Evolutionary conservation across 1,140 invertebrate genomes (phyloP), one percentile per base, ranked within the genome.

Genomic region (Ladona fulva): DNA sequence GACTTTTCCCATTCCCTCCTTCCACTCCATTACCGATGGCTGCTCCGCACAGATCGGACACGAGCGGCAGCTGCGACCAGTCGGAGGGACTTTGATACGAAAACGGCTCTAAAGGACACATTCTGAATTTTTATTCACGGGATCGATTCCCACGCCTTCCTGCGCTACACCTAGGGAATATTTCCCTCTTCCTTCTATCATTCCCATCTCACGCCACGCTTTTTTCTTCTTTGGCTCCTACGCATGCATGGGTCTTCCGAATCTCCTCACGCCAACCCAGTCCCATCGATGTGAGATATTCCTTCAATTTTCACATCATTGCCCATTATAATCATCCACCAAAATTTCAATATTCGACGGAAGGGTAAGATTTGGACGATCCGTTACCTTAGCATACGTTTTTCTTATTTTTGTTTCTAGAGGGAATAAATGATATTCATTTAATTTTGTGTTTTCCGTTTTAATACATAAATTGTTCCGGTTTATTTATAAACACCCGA

Each of bases 71-170:
- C 16, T 22, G 14, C 16, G 16, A 22, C 14, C 52, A 16, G 1
- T 16, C n/a, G 52, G 52, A 66, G 52, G 52, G 52, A 66, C 52
- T 66, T 66, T 16, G 52, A 66, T 66, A 66, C 52, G 52, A 66
- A 66, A 66, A 66, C 52, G 52, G 52, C 16, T 66, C 52, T 66
- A 66, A 66, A 66, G 52, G 52, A 66, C 52, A 66, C 52, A 66
- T 66, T 66, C 52, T 66, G 52, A 66, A 66, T 66, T 66, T 66
- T 66, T 66, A 66, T 66, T 66, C 52, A 12, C 52, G 12, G 52
- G n/a, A 66, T 66, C 52, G 52, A 66, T 66, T 37, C 52, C 52
- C 52, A 66, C 52, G 52, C n/a, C 52, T 66, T 22, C 3, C 52
- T 22, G 52, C n/a, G 52, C n/a, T 66, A 66, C 52, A 66, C 52